Base-by-base conservation (phyloP, 2,113 vertebrate genomes). In the Cavia porcellus region DNA sequence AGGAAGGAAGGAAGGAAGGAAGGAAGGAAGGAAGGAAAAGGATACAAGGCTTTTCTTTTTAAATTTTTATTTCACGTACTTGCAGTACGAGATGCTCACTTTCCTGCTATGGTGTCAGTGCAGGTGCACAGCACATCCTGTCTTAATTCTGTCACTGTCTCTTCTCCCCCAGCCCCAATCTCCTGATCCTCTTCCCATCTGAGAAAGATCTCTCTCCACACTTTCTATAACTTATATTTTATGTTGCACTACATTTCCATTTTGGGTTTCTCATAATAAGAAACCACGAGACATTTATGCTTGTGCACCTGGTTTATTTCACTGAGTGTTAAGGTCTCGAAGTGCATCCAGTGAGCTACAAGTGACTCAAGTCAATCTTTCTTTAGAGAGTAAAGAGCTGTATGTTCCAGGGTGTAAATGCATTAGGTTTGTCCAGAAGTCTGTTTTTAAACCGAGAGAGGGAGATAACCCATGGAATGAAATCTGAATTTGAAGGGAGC, bases 401-500 rank as follows among this genome's bases (percentile, higher is more conserved):
- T 55, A 55, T 55, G 11, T 55, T 22, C 19, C 4, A 20, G 19
- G 20, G n/a, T 38, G 17, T 10, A 4, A 38, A 38, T 22, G 22
- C 70, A 24, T 38, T 38, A 38, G 38, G 38, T 38, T 38, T 38
- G 38, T 38, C 38, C 38, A 38, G 38, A 38, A 38, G 38, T 38
- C 8, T 3, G 70, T 11, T 80, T 35, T 59, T 38, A 72, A 47
- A 45, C 50, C 14, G 20, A 35, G n/a, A 14, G 1, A 12, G 7
- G 0, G 9, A 3, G 32, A 24, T 64, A 12, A 30, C 14, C 7
- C 5, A 42, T 62, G 35, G 47, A 7, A 42, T 74, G 7, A 45
- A 42, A 61, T 6, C 28, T 80, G 12, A 72, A 45, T n/a, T 7
- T 30, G 14, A 64, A 25, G 3, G 7, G 1, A 14, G 0, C 0